A percentile compares a stretch with the other conserved stretches of the same genome.
phyloP scores from a whole-genome alignment of 2,888 invertebrate species.

The Latrodectus elegans region DNA sequence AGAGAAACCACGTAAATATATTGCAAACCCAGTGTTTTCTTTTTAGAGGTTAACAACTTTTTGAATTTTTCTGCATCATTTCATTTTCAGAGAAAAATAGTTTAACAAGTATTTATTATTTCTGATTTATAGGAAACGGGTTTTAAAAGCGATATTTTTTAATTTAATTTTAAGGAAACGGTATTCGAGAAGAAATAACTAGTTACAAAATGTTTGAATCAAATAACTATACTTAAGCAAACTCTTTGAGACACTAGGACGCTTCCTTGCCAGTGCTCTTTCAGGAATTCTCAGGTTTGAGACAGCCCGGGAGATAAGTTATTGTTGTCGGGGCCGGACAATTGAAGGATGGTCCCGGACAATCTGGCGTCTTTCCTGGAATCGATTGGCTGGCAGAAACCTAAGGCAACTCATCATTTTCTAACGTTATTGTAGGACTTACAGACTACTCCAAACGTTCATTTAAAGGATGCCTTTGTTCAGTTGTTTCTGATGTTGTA shows the following conservation, averaged over 20 bases:
- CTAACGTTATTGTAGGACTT: conserved; percentile 34
- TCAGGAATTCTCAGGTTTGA: conserved; percentile 50
- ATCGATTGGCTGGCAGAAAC: conserved; percentile 58
- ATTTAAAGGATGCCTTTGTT: conserved; percentile 1
- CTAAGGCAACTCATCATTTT: conserved; percentile 54
- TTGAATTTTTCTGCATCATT: too few relatives aligned
- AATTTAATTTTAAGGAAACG: neutral
- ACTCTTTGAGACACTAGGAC: conserved; percentile 46
- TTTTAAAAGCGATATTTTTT: neutral
- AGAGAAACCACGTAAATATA: too few relatives aligned
- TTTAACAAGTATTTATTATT: neutral
- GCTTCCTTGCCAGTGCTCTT: conserved; percentile 9
- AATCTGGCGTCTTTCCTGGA: conserved; percentile 45
- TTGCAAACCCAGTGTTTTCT: too few relatives aligned
- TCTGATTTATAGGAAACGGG: neutral
- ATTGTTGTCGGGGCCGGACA: conserved; percentile 56
- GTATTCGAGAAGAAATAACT: neutral
- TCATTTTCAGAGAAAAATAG: neutral
- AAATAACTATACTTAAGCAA: conserved; percentile 39
- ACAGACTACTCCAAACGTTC: conserved; percentile 26
- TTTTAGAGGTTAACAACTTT: too few relatives aligned
- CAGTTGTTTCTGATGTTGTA: too few relatives aligned
- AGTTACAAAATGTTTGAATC: neutral
- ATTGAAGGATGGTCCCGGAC: conserved; percentile 63
- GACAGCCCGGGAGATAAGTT: conserved; percentile 51